Percentiles rank a stretch among this genome's conserved stretches.
These are phyloP conservation scores for Wasmannia auropunctata DNA, from an alignment of 1,140 invertebrate genomes.

Conservation along the genomic window DNA sequence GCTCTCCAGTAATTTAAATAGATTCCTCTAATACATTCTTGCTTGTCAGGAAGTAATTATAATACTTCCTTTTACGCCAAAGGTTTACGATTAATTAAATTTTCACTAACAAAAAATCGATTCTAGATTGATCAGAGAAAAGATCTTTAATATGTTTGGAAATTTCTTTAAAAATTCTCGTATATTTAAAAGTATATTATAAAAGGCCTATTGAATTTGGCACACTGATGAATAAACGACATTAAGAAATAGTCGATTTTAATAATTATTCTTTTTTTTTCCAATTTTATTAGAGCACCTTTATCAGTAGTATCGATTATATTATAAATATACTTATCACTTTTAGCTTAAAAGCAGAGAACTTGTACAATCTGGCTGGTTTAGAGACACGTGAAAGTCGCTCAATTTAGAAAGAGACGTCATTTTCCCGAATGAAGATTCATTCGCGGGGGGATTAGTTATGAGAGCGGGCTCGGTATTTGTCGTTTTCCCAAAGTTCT, in stretches of 20 bases:
- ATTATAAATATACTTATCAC: not conserved
- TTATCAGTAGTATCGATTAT: not conserved
- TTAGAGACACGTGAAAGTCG: not conserved
- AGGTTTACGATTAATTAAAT: not conserved
- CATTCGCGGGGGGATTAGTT: slow-evolving; percentile 23
- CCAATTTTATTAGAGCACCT: not conserved
- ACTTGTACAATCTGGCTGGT: not conserved
- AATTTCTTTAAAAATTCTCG: not conserved
- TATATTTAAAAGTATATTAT: too few species aligned
- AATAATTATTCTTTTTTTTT: slow-evolving; percentile 1
- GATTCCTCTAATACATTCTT: slow-evolving; percentile 17
- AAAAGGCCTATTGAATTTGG: not conserved
- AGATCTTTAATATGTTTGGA: not conserved
- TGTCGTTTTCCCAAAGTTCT: slow-evolving; percentile 23
- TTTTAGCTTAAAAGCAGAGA: not conserved
- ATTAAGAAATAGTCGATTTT: not conserved
- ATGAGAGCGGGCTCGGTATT: not conserved
- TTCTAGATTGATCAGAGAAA: not conserved
- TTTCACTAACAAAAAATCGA: not conserved
- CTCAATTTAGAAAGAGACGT: not conserved
- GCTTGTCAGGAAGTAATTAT: not conserved
- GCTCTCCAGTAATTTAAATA: not conserved
- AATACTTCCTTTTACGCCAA: not conserved
- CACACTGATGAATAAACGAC: not conserved
- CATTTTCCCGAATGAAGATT: slow-evolving; percentile 1